These are phyloP conservation scores for Pachliopta kotzebuea DNA, from an alignment of 2,888 invertebrate species.

Conservation along the genomic window DNA sequence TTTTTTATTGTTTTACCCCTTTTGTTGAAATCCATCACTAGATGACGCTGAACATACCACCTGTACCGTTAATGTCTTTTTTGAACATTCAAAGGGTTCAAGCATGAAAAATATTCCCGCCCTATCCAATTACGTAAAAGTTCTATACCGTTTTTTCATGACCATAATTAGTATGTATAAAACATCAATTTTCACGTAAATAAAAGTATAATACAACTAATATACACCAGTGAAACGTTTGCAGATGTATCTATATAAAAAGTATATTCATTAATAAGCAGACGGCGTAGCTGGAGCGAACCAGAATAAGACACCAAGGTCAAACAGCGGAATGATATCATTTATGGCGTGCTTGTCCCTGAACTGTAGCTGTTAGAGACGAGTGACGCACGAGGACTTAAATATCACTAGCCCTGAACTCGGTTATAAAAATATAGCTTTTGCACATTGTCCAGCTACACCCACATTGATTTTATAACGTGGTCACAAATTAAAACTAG, in stretches of 20 bases:
- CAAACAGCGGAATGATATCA: conserved; percentile 68
- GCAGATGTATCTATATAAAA: no score
- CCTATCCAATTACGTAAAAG: no score
- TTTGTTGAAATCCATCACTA: no score
- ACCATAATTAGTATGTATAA: no score
- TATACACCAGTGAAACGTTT: background rate
- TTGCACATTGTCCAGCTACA: conserved; percentile 47
- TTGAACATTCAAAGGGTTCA: no score
- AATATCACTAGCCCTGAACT: conserved; percentile 69
- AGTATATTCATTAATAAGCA: conserved; percentile 56
- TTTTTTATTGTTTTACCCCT: no score
- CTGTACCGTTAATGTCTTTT: no score
- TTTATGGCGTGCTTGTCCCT: conserved; percentile 73
- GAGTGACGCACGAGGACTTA: conserved; percentile 73
- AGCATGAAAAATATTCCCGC: no score
- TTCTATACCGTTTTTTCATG: no score
- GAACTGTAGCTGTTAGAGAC: conserved; percentile 60
- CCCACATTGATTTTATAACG: conserved; percentile 33
- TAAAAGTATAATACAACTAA: background rate
- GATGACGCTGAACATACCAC: no score
- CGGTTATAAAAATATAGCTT: conserved; percentile 60
- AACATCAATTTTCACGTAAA: no score
- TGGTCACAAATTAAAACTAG: background rate
- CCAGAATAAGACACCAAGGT: conserved; percentile 75
- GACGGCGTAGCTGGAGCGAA: conserved; percentile 70